Base-by-base conservation (phyloP, 2,888 invertebrate species). In the Leptura quadrifasciata region DNA sequence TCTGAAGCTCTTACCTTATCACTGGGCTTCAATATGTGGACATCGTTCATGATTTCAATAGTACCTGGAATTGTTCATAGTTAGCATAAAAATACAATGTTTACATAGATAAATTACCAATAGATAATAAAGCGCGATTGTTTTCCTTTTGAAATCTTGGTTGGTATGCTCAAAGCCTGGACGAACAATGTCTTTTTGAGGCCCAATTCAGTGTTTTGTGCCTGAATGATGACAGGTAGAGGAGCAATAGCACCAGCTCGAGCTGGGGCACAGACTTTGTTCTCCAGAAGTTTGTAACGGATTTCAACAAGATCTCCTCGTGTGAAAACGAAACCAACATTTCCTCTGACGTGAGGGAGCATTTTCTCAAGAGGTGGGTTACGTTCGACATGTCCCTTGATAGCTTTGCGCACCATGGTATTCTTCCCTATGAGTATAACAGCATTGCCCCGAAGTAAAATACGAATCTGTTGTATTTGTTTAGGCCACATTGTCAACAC, bases 171-270 rank as follows among this genome's bases (percentile, higher is more conserved):
- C 86, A 99, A 93, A 90, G 99, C 99, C 92, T 99, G 99, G 95
- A 99, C 99, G 96, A 99, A 99, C 88, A 98, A 98, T 78, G 99
- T 99, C 91, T 99, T 99, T 91, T 99, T 99, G 75, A 99, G 99
- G 84, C 98, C 98, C 84, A 99, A 93, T 82, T 98, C 98, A 75
- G 99, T 99, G 91, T 98, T 98, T 90, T 99, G 99, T 57, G 99
- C 97, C n/a, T 98, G 98, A 87, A 99, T 96, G 87, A 96, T 93
- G 84, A 99, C 99, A 82, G 96, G 95, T 88, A 97, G 92, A 99
- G n/a, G n/a, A 67, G 99, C 99, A 86, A 99, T 94, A 75, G 99
- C 98, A 83, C 99, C 99, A 76, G 97, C 95, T 91, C 98, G 96
- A 81, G 99, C 99, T 47, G 99, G 99, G 76, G 99, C 99, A 85